Evolutionary conservation across 1,140 invertebrate species (phyloP).

Genomic region (Aporrectodea caliginosa): DNA sequence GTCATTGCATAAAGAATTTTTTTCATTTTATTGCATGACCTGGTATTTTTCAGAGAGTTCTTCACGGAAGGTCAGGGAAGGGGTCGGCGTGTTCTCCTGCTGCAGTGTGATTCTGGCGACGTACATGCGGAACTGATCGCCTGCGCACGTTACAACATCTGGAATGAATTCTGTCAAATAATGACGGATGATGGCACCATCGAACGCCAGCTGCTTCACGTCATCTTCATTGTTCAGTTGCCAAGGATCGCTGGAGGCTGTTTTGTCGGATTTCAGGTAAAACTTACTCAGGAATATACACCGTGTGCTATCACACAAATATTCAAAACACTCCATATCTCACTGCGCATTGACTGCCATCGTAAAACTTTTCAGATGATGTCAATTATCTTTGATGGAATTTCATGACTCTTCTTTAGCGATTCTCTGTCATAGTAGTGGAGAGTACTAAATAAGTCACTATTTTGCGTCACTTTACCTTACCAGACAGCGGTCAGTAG

Average conservation of each 20-base stretch:
- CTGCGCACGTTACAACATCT: conserved; percentile 44
- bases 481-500: no score
- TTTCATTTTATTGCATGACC: neutral
- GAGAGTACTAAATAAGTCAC: no score
- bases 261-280: conserved; percentile 48
- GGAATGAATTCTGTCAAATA: conserved; percentile 37
- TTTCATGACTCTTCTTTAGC: no score
- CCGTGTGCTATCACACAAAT: no score
- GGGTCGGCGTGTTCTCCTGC: conserved; percentile 39
- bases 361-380: no score
- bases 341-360: no score
- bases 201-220: conserved; percentile 26
- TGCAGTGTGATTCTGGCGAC: conserved; percentile 49
- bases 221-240: conserved; percentile 46
- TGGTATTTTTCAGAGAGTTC: conserved; percentile 32
- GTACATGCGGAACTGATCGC: conserved; percentile 43
- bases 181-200: neutral
- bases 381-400: no score
- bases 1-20: no score
- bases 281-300: no score
- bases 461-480: no score
- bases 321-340: no score
- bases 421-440: no score
- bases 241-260: conserved; percentile 40
- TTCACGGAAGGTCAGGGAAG: conserved; percentile 25